Evolutionary conservation across 1,140 invertebrate species (phyloP).

Genomic region (Drosophila lacertosa): DNA sequence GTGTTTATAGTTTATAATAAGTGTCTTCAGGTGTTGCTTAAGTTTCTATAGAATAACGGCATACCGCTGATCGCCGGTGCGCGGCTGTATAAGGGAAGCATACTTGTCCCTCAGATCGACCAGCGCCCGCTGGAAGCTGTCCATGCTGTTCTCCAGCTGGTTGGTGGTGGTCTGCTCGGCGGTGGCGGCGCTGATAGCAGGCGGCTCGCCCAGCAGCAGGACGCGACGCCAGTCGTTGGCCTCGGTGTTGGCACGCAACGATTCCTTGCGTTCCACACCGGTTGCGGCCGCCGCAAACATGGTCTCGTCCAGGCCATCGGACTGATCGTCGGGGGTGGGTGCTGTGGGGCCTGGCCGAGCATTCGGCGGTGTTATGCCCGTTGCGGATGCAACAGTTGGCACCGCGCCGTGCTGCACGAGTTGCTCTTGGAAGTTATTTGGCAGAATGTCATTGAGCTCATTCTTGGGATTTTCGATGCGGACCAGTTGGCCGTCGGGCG

Average conservation of each 20-base stretch:
- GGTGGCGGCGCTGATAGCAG: conserved; percentile 1
- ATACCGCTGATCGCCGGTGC: conserved; percentile 44
- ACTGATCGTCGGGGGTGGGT: conserved; percentile 22
- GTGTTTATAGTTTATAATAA: conserved; percentile 57
- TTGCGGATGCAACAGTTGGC: conserved; percentile 44
- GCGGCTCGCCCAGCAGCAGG: conserved; percentile 55
- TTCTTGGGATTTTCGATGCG: conserved; percentile 57
- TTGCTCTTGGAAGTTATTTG: conserved; percentile 21
- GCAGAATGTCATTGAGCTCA: conserved; percentile 45
- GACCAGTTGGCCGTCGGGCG: conserved; percentile 57
- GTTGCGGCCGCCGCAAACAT: conserved; percentile 36
- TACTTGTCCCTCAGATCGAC: conserved; percentile 68
- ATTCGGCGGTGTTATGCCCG: conserved; percentile 1
- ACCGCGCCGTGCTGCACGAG: conserved; percentile 16
- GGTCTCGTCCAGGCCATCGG: conserved; percentile 51
- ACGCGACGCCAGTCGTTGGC: conserved; percentile 63
- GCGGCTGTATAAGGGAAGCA: conserved; percentile 52
- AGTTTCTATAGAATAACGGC: conserved; percentile 48
- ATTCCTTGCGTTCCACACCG: conserved; percentile 39
- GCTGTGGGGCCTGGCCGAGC: not conserved
- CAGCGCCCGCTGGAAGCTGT: conserved; percentile 63
- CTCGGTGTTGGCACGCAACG: conserved; percentile 46
- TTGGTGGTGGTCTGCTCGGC: conserved; percentile 27
- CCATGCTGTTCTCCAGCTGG: conserved; percentile 63
- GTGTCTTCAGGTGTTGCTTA: conserved; percentile 5